Evolutionary conservation across 2,113 vertebrate species (phyloP), one percentile per base, ranked within the genome.

Genomic region (Neolamprologus sp.): DNA sequence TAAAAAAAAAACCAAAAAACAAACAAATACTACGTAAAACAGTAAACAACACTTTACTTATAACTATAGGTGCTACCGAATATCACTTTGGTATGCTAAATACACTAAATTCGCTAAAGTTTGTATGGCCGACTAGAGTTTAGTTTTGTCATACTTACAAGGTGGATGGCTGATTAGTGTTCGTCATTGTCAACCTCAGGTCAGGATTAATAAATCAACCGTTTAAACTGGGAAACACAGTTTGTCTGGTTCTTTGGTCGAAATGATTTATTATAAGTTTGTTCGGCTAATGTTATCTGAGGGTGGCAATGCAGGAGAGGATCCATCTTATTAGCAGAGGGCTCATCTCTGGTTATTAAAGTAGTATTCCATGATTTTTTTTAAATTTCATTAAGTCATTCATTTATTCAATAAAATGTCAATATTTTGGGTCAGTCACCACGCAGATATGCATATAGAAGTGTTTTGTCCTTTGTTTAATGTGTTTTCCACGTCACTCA

Each of bases 1-100:
- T 26, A 71, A 42, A 71, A 13, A 53, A 21, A 13, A 3, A 55
- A 5, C 2, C 9, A 7, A 1, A 9, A 3, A 2, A 0, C 2
- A 71, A 71, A 71, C 7, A 63, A 63, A 11, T 1, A 65, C 33
- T 28, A 3, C 71, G 17, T 75, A 31, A 47, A 49, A 47, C 21
- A 17, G 23, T 45, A 28, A 47, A 75, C 2, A 75, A 75, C 9
- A 26, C 14, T 73, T 10, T 1, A 17, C 68, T 73, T 45, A 26
- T 1, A 16, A 17, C 40, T 75, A 7, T 47, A 47, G 8, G 5
- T 75, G 23, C 23, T 75, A 10, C 4, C 71, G 4, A 28, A 28
- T 47, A 73, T 45, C 6, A 73, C 13, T 17, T 73, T 73, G 31
- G 33, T n/a, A 7, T 65, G 6, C 60, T 65, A 65, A 65, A 65